Evolutionary conservation across 1,140 invertebrate genomes (phyloP), one percentile per base, ranked within the genome.

Genomic region (Drosophila lacteicornis): DNA sequence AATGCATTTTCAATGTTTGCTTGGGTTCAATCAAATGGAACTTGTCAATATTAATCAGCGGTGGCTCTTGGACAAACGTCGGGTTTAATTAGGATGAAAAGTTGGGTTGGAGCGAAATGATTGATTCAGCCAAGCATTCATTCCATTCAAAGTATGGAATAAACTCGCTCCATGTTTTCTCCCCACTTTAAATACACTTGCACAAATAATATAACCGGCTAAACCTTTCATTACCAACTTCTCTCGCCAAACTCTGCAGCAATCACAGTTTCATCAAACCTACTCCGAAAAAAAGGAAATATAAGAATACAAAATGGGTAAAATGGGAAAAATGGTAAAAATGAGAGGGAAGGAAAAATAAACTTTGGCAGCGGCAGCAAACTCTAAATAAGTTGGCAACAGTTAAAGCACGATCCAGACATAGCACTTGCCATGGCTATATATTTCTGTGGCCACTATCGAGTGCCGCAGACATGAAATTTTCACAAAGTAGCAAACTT

Each of bases 401-500:
- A 83, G 76, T 87, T 83, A 83, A 83, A 83, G 74, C 80, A 66
- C 46, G 63, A 73, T 80, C 42, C 75, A 38, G 74, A 60, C 43
- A 71, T 57, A 46, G 58, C 56, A 77, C 62, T 57, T 55, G 38
- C 47, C 33, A 47, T 7, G 43, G 56, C 61, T 80, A 79, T 82
- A 86, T 58, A 88, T 70, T 82, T 87, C 79, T 88, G 84, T 83
- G 83, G 83, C 80, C 84, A 82, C 80, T 80, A 86, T 86, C 83
- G 83, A 88, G 84, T 80, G 84, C 82, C 84, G 59, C 83, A 88
- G 83, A 87, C 83, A 88, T 87, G 76, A 80, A 88, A 83, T 87
- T 87, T 88, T 74, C 84, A 83, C 80, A 83, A 88, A 87, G 84
- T 87, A 88, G 80, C 69, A 88, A 87, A 87, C 76, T 87, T 87